phyloP scores from a whole-genome alignment of 2,888 invertebrate species.

The Pocota personata region DNA sequence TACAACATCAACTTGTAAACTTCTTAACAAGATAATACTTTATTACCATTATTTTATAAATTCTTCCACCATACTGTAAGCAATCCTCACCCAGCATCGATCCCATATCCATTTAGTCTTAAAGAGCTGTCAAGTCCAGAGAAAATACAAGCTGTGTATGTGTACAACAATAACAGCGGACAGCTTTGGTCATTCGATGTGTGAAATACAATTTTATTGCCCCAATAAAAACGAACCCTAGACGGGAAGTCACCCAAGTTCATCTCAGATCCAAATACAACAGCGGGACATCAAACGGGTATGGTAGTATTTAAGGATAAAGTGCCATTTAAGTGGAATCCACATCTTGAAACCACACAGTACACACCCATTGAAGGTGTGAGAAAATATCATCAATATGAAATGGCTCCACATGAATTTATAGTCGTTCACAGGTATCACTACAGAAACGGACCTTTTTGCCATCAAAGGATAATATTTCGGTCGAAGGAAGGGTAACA shows the following conservation, averaged over 20 bases:
- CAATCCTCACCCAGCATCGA: not conserved
- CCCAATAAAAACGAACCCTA: slow-evolving; percentile 30
- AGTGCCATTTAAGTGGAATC: not conserved
- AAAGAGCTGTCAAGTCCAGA: not conserved
- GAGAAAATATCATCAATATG: not conserved
- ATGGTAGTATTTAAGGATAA: not conserved
- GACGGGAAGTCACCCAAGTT: not conserved
- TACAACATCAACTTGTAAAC: not conserved
- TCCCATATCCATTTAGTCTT: not conserved
- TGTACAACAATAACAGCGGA: not conserved
- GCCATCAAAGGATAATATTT: not conserved
- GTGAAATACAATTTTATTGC: slow-evolving; percentile 39
- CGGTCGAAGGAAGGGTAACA: not conserved
- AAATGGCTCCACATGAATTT: not conserved
- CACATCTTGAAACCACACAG: not conserved
- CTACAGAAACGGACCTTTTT: not conserved
- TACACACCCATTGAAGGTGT: not conserved
- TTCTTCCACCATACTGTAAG: not conserved
- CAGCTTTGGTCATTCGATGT: slow-evolving; percentile 11
- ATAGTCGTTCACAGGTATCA: not conserved
- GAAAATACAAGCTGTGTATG: not conserved
- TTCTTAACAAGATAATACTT: not conserved
- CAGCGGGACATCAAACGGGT: not conserved
- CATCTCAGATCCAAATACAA: not conserved
- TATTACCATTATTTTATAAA: not conserved